Base-by-base conservation (phyloP, 2,888 invertebrate species). In the Megastigmus dorsalis region DNA sequence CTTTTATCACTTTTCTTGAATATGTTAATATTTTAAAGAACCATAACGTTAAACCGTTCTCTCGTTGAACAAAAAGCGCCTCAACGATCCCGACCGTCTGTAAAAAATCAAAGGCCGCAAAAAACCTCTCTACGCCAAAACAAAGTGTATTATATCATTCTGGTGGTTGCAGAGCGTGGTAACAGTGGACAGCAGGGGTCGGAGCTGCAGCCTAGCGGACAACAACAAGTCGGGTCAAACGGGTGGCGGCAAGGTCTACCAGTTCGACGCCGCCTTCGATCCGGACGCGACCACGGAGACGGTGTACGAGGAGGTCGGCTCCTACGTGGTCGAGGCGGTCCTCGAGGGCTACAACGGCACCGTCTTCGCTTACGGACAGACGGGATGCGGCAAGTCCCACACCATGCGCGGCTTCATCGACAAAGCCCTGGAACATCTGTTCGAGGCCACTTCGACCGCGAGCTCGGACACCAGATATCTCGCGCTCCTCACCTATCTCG, bases 331-430 rank as follows among this genome's bases (percentile, higher is more conserved):
- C 15, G 88, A 93, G 91, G 95, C 95, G 75, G 95, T 96, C 0
- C 90, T 96, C 68, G 96, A 97, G 84, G 97, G 97, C 0, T 97
- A 97, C 89, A 97, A 97, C 89, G 95, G 95, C 18, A 97, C 97
- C 0, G 95, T 97, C 65, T 97, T 97, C 88, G 97, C 97, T 0
- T 97, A 97, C 85, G 97, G 97, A 0, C 97, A 97, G 89, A 97
- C 96, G 0, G 96, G 97, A 0, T 95, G 96, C 85, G 97, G 97
- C 0, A 97, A 97, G 86, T 95, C 95, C 0, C 95, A 94, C 85
- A 95, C 95, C 10, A 77, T 77, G 77, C 95, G 95, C 85, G 96
- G 93, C 0, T 93, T 95, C 78, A 93, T 95, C 80, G 94, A 94
- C 5, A 90, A 94, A 54, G 93, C 95, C 0, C 94, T 97, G 86